These are phyloP conservation scores for Zeus faber DNA, from an alignment of 2,113 vertebrate genomes.

Conservation along the genomic window DNA sequence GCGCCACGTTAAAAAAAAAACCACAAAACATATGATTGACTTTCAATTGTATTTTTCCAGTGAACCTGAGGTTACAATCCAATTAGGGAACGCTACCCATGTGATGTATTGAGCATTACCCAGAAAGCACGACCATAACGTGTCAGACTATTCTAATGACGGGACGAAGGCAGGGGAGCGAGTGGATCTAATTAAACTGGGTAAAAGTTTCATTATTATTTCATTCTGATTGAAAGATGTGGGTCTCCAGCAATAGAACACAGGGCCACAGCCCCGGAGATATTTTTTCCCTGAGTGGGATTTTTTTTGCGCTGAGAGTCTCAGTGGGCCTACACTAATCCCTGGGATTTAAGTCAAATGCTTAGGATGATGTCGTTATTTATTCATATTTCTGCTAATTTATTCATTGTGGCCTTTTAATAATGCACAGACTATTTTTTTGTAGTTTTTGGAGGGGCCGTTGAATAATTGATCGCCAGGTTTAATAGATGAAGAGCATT, in stretches of 20 bases:
- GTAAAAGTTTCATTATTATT: constrained; percentile 49
- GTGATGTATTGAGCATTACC: no score
- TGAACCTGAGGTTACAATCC: no score
- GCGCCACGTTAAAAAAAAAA: no score
- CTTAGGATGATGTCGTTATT: constrained; percentile 67
- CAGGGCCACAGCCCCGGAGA: constrained; percentile 45
- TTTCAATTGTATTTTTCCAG: no score
- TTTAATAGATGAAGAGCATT: constrained; percentile 49
- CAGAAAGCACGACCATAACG: constrained; percentile 20
- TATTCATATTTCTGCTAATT: constrained; percentile 64
- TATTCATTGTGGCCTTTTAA: constrained; percentile 63
- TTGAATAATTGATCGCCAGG: constrained; percentile 64
- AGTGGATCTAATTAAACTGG: constrained; percentile 45
- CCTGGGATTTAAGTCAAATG: constrained; percentile 36
- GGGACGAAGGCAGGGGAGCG: constrained; percentile 21
- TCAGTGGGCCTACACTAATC: constrained; percentile 4
- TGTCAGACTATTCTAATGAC: constrained; percentile 32
- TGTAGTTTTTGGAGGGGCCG: constrained; percentile 45
- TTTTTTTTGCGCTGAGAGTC: constrained; percentile 38
- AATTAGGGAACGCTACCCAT: no score
- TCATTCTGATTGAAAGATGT: constrained; percentile 50
- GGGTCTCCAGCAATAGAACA: constrained; percentile 44
- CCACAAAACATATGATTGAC: no score
- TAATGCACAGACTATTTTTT: constrained; percentile 60
- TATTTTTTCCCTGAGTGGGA: constrained; percentile 47